Conservation (phyloP, 2,113 vertebrate genomes). For the Chloebia gouldiae region DNA sequence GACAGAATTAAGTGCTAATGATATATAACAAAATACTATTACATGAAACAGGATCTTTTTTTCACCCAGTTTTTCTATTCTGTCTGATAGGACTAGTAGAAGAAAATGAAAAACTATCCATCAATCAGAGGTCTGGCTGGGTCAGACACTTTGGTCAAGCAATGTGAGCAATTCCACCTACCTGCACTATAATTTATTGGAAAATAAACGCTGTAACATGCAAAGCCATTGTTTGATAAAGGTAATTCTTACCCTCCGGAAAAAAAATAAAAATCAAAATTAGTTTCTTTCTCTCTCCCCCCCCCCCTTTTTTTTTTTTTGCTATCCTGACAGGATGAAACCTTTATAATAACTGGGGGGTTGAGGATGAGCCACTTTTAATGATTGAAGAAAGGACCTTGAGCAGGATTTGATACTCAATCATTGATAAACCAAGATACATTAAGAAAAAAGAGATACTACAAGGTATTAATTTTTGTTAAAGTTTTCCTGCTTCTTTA, state of each 20-base stretch:
- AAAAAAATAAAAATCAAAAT: neutral
- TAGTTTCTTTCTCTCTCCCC: neutral
- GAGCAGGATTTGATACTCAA: neutral
- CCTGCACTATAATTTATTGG: slow-evolving; percentile 44
- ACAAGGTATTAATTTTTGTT: neutral
- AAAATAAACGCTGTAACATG: slow-evolving; percentile 50
- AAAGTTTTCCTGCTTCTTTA: neutral
- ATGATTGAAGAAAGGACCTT: neutral
- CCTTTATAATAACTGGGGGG: neutral
- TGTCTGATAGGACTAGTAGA: neutral
- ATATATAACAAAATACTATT: slow-evolving; percentile 46
- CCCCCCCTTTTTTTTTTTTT: neutral
- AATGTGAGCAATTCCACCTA: slow-evolving; percentile 45
- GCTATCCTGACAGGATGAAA: neutral
- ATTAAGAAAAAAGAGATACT: neutral
- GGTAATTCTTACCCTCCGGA: slow-evolving; percentile 23
- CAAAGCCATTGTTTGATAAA: slow-evolving; percentile 49
- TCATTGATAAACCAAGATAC: neutral
- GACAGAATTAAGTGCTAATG: slow-evolving; percentile 50
- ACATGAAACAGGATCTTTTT: slow-evolving; percentile 54
- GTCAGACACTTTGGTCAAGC: slow-evolving; percentile 57
- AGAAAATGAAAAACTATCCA: slow-evolving; percentile 64
- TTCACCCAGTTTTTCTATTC: slow-evolving; percentile 16
- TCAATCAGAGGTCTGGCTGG: slow-evolving; percentile 50
- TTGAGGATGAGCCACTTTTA: slow-evolving; percentile 14